Evolutionary conservation across 2,113 vertebrate species (phyloP).

Genomic region (Brachyhypopomus gauderio): DNA sequence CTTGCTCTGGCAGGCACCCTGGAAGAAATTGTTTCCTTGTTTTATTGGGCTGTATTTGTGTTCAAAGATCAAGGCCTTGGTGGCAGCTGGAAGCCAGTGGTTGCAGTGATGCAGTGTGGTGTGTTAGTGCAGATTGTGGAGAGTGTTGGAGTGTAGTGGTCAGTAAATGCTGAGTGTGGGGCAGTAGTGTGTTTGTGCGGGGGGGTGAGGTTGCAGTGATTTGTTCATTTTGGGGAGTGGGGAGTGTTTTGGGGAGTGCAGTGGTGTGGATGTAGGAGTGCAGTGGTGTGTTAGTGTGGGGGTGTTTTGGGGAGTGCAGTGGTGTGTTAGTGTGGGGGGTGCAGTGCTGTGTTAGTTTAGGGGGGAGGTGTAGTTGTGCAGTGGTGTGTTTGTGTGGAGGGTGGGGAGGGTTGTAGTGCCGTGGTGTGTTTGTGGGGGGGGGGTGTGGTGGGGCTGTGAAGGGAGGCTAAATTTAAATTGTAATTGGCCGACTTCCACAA

Average conservation of each 20-base stretch:
- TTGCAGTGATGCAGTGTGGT: neutral
- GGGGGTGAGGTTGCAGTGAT: too few species aligned
- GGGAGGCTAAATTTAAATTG: conserved; percentile 99
- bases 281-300: conserved; percentile 43
- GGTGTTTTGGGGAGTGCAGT: conserved; percentile 40
- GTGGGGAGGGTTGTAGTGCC: conserved; percentile 41
- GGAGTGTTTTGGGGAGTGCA: conserved; percentile 4
- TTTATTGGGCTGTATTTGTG: conserved; percentile 52
- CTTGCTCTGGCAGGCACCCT: conserved; percentile 42
- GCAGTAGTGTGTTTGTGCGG: too few species aligned
- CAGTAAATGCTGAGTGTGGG: too few species aligned
- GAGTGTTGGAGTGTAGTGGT: too few species aligned
- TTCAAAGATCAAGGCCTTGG: conserved; percentile 55
- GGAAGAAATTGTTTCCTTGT: conserved; percentile 59
- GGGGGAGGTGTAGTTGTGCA: conserved; percentile 63
- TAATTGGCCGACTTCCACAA: conserved; percentile 99
- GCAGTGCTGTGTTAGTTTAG: conserved; percentile 32
- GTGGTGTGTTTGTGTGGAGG: conserved; percentile 60
- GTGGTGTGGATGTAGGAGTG: conserved; percentile 32
- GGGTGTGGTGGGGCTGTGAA: conserved; percentile 64
- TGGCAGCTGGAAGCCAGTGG: conserved; percentile 59
- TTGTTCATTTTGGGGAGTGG: too few species aligned
- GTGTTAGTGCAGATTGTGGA: too few species aligned
- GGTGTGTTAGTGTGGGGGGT: conserved; percentile 45
- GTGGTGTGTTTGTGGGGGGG: conserved; percentile 39